These are phyloP conservation scores for Anorthoa munda DNA, from an alignment of 2,888 invertebrate species.

Conservation along the genomic window DNA sequence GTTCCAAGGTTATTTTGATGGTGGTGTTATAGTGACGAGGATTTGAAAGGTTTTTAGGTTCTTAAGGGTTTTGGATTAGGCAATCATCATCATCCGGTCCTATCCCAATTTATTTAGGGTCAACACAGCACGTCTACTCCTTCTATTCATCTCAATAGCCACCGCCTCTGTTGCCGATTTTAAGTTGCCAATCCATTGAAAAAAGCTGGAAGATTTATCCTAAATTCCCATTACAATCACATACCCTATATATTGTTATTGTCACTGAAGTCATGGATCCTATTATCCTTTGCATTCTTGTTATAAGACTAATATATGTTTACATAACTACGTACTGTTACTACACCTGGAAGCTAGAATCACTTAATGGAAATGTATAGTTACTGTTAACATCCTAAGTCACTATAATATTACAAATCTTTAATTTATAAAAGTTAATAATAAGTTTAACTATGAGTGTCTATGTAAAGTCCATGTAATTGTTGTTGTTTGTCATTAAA, in stretches of 20 bases:
- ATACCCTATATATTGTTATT: not conserved
- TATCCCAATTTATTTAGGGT: too few species aligned
- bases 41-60: not conserved
- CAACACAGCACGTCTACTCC: too few species aligned
- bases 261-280: not conserved
- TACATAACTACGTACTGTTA: not conserved
- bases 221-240: too few species aligned
- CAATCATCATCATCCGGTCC: too few species aligned
- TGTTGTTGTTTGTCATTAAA: constrained; percentile 14
- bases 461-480: constrained; percentile 2
- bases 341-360: not conserved
- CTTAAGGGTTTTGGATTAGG: not conserved
- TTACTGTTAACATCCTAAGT: not conserved
- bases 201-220: too few species aligned
- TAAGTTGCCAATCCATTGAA: too few species aligned
- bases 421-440: constrained; percentile 5
- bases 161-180: too few species aligned
- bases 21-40: constrained; percentile 27
- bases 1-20: not conserved
- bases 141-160: too few species aligned
- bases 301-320: constrained; percentile 12
- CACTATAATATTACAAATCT: constrained; percentile 38
- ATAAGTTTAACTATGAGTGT: constrained; percentile 46
- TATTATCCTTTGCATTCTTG: not conserved
- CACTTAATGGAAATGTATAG: too few species aligned